phyloP scores from a whole-genome alignment of 2,113 vertebrate genomes.

The Mellivora capensis region DNA sequence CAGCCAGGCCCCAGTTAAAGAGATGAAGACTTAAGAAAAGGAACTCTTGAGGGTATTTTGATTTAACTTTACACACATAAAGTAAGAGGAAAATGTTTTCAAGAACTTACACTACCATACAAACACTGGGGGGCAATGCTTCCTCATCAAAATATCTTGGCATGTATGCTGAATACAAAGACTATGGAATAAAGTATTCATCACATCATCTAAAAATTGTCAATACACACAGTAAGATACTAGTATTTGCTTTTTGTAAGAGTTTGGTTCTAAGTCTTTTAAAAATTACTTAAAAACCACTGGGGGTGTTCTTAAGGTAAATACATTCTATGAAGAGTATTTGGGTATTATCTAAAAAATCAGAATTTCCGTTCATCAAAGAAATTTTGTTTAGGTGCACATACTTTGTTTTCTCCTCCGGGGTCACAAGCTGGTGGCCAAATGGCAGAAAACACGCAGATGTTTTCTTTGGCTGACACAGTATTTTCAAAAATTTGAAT shows the following conservation, averaged over 20 bases:
- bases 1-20: background rate
- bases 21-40: conserved; percentile 45
- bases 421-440: conserved; percentile 21
- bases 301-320: background rate
- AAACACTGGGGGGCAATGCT: background rate
- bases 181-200: background rate
- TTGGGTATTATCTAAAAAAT: conserved; percentile 23
- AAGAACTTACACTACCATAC: background rate
- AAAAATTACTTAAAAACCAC: background rate
- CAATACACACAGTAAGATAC: background rate
- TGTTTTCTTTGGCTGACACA: background rate
- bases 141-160: background rate
- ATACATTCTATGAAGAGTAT: background rate
- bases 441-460: background rate
- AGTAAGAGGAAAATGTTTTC: conserved; percentile 11
- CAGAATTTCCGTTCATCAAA: conserved; percentile 17
- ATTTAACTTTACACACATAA: conserved; percentile 37
- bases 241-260: conserved; percentile 36
- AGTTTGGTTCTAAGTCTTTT: background rate
- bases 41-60: conserved; percentile 17
- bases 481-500: conserved; percentile 11
- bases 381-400: background rate
- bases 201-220: conserved; percentile 7
- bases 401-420: background rate
- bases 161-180: background rate